Percentiles rank a stretch among this genome's conserved stretches.
These are phyloP conservation scores for Morone saxatilis DNA, from an alignment of 2,113 vertebrate genomes.

Conservation along the genomic window DNA sequence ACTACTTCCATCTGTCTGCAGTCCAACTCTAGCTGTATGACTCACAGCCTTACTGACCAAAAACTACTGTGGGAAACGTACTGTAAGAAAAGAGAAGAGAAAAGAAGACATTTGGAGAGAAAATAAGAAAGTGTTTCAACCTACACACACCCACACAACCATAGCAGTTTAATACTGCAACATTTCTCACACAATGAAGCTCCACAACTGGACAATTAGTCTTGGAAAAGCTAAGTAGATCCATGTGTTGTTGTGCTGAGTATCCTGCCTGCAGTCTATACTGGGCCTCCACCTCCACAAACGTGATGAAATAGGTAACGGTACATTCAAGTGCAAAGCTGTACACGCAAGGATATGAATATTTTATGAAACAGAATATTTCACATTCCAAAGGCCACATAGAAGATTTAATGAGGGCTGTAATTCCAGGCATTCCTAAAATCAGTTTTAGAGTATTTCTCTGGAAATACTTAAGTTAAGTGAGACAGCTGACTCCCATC, in stretches of 20 bases:
- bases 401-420: constrained; percentile 13
- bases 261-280: not conserved
- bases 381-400: not conserved
- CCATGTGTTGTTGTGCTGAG: constrained; percentile 45
- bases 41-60: constrained; percentile 52
- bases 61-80: constrained; percentile 9
- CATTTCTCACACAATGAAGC: constrained; percentile 12
- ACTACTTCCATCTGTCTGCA: constrained; percentile 70
- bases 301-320: not conserved
- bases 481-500: not conserved
- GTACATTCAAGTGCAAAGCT: not conserved
- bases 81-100: constrained; percentile 3
- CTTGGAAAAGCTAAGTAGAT: constrained; percentile 19
- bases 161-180: not conserved
- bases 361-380: too few species aligned
- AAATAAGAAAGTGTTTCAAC: constrained; percentile 12
- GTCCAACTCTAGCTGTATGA: constrained; percentile 46
- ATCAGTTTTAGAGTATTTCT: constrained; percentile 15
- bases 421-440: constrained; percentile 52
- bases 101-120: constrained; percentile 19
- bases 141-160: not conserved
- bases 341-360: not conserved
- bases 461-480: constrained; percentile 11
- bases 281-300: not conserved
- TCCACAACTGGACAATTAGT: constrained; percentile 42